Conservation (phyloP, 1,140 invertebrate species). For the Drosophila nebulosa region DNA sequence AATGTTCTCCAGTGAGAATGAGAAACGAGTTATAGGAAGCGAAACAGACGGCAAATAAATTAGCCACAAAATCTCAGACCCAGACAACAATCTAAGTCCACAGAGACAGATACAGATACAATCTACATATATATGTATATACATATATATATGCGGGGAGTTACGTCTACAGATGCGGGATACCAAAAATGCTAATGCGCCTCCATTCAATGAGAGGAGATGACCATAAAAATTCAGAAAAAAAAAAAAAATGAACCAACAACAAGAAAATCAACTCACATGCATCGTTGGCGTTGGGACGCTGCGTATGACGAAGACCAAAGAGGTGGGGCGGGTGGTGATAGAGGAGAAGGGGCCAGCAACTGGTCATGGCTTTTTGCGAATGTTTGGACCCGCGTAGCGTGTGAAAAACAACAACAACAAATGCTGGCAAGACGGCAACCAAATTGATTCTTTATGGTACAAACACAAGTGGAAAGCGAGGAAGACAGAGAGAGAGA, state of each 20-base stretch:
- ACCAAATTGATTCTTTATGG: conserved; percentile 48
- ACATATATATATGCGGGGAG: conserved; percentile 27
- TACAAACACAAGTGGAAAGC: background rate
- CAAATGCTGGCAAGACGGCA: conserved; percentile 13
- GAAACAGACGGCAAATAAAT: conserved; percentile 43
- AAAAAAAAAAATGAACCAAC: background rate
- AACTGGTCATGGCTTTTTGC: conserved; percentile 2
- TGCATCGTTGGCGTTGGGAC: conserved; percentile 16
- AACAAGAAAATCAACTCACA: background rate
- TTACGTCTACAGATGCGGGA: conserved; percentile 46
- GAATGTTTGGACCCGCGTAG: conserved; percentile 23
- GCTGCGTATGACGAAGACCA: background rate
- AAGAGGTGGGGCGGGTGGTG: background rate
- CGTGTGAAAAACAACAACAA: conserved; percentile 46
- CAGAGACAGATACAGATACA: conserved; percentile 12
- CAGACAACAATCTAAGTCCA: background rate
- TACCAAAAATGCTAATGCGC: conserved; percentile 62
- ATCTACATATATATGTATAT: conserved; percentile 9
- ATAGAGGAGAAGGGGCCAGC: background rate
- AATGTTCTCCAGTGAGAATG: background rate
- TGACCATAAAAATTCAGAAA: conserved; percentile 42
- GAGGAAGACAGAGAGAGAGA: conserved; percentile 11
- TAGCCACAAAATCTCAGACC: conserved; percentile 41
- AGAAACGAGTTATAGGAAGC: conserved; percentile 30
- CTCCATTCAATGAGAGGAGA: conserved; percentile 42